Evolutionary conservation across 1,140 invertebrate species (phyloP).

Genomic region (Schlechtendalia chinensis): DNA sequence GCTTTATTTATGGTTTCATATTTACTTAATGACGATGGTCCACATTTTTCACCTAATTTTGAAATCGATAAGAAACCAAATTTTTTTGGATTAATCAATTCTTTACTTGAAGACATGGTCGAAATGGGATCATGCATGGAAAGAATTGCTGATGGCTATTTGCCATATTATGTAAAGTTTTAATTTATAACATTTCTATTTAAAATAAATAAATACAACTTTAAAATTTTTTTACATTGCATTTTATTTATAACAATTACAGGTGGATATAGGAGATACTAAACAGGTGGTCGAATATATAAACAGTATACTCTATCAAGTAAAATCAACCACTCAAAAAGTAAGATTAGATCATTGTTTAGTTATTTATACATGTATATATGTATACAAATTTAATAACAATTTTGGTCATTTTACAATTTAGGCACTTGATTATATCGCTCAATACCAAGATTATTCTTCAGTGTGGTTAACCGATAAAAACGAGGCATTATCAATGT

Average conservation of each 20-base stretch:
- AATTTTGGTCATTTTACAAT: not conserved
- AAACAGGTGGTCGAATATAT: not conserved
- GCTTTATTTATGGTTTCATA: conserved; percentile 6
- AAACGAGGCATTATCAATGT: conserved; percentile 64
- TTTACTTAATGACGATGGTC: not conserved
- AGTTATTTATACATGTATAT: not conserved
- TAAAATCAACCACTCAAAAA: not conserved
- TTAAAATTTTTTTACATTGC: not conserved
- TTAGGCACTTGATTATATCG: conserved; percentile 53
- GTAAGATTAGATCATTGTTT: not conserved
- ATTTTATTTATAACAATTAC: not conserved
- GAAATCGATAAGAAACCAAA: not conserved
- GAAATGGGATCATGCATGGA: conserved; percentile 14
- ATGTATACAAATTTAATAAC: not conserved
- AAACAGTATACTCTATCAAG: not conserved
- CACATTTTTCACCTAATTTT: conserved; percentile 19
- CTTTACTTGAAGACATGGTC: conserved; percentile 6
- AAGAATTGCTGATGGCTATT: not conserved
- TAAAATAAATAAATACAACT: not conserved
- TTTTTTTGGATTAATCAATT: conserved; percentile 12
- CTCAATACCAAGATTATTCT: conserved; percentile 55
- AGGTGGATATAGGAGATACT: conserved; percentile 21
- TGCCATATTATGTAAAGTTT: conserved; percentile 25
- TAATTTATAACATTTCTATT: not conserved
- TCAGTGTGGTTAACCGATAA: conserved; percentile 70